Evolutionary conservation across 2,888 invertebrate genomes (phyloP), one percentile per base, ranked within the genome.

Genomic region (Nomada lathburiana): DNA sequence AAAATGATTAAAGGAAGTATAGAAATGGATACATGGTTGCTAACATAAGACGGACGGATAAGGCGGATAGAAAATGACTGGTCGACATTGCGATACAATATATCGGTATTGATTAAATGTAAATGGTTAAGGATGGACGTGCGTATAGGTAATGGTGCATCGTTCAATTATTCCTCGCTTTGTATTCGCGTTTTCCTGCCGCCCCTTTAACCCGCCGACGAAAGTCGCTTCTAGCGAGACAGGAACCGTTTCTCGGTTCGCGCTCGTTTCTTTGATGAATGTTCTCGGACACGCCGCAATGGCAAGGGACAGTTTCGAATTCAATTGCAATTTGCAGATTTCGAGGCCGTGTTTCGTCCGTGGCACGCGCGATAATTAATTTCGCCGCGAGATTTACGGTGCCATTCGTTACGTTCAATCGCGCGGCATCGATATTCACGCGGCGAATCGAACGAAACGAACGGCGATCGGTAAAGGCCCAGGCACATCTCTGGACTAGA

Each of bases 271-370:
- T 80, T 86, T 88, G 88, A 88, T 87, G 88, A 88, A 88, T 88
- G 88, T 80, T 80, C 73, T 70, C 50, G 80, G 11, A 23, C 16
- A 10, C 59, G 59, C 57, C 23, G n/a, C 29, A 18, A 52, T 1
- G 29, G 53, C 1, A 5, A 62, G 59, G 72, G 65, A 63, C 69
- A 72, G 84, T 78, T 80, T 77, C 86, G 84, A 85, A 88, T 88
- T 88, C 88, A 88, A 88, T 88, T 88, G 86, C 86, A 69, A 88
- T 88, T 88, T 87, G 87, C 84, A 72, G 87, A 85, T 88, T 88
- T 85, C 80, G 82, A 44, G 65, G 77, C 78, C 62, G 62, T 68
- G 64, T 62, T 29, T 50, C 71, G 80, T 74, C 72, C 84, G 67
- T 52, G n/a, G 53, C 62, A 60, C 63, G 68, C 47, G 64, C 72